phyloP scores from a whole-genome alignment of 2,888 invertebrate species.

The Chrysolina americana region DNA sequence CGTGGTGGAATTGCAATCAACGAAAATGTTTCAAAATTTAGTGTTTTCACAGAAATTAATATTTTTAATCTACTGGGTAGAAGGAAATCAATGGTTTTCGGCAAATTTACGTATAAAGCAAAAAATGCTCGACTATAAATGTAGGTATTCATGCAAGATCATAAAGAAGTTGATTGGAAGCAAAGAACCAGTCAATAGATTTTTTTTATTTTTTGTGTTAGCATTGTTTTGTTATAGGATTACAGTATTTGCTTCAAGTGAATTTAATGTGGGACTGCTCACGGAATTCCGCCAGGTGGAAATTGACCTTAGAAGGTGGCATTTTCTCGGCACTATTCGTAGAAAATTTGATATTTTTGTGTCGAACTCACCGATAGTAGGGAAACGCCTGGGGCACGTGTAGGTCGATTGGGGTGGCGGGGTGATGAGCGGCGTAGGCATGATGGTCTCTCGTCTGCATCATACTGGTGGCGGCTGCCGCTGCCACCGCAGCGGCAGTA shows the following conservation, averaged over 20 bases:
- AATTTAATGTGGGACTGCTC: neutral
- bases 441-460: slow-evolving; percentile 70
- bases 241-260: too few species aligned
- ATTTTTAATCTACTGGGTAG: neutral
- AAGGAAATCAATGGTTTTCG: too few species aligned
- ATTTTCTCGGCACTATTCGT: neutral
- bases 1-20: too few species aligned
- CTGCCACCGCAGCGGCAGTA: slow-evolving; percentile 68
- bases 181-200: too few species aligned
- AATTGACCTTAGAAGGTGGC: neutral
- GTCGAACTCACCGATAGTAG: slow-evolving; percentile 84
- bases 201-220: too few species aligned
- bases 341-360: neutral
- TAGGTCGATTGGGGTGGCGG: slow-evolving; percentile 84
- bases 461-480: slow-evolving; percentile 67
- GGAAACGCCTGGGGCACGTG: slow-evolving; percentile 94
- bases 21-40: neutral
- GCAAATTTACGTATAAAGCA: too few species aligned
- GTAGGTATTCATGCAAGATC: too few species aligned
- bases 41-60: neutral
- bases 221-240: too few species aligned
- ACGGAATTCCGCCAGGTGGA: neutral
- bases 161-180: too few species aligned
- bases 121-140: too few species aligned
- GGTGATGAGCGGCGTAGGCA: slow-evolving; percentile 74